Evolutionary conservation across 1,140 invertebrate genomes (phyloP).

Genomic region (Bombus picipes): DNA sequence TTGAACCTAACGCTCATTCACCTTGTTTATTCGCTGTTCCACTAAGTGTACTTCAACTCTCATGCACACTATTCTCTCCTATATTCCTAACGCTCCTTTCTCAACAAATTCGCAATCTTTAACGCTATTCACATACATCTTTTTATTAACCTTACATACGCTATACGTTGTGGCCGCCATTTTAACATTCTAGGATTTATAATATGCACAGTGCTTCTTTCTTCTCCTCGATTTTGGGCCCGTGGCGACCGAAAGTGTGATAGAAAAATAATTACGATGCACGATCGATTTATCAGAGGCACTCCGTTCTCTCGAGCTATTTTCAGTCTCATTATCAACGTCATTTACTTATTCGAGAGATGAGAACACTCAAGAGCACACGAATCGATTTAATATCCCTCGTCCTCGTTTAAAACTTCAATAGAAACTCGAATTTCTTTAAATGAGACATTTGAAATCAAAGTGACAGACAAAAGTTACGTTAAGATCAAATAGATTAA

Average conservation of each 20-base stretch:
- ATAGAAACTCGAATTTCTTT: background rate
- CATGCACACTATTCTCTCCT: background rate
- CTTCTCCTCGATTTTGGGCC: conserved; percentile 2
- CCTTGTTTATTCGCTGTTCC: background rate
- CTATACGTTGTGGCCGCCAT: background rate
- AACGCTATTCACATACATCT: background rate
- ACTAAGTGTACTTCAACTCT: background rate
- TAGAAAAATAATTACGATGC: conserved; percentile 61
- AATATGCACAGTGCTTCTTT: conserved; percentile 13
- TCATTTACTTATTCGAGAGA: background rate
- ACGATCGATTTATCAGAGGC: conserved; percentile 14
- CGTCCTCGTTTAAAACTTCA: background rate
- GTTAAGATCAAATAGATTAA: no score
- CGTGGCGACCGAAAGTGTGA: conserved; percentile 64
- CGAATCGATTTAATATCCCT: background rate
- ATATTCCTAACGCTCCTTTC: background rate
- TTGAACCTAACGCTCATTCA: conserved; percentile 45
- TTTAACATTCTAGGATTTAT: conserved; percentile 26
- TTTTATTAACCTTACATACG: background rate
- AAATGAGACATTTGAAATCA: no score
- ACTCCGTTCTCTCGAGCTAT: background rate
- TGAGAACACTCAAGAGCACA: background rate
- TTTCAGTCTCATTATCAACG: conserved; percentile 4
- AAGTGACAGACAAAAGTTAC: no score
- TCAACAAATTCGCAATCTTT: background rate